Conservation (phyloP, 2,888 invertebrate species). For the Cryptosula pallasiana region DNA sequence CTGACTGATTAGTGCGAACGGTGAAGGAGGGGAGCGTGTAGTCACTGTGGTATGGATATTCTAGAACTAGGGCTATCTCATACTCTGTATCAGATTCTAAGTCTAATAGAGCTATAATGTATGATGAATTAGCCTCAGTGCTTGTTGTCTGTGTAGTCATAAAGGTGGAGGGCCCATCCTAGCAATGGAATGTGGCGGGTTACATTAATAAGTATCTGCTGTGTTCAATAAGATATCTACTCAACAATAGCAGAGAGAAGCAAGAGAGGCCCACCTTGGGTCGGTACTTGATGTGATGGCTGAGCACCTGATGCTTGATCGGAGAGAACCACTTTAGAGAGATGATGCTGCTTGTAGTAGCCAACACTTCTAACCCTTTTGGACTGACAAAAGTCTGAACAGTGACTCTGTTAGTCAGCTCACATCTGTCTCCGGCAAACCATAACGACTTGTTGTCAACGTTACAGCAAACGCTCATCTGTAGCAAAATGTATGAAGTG, state of each 20-base stretch:
- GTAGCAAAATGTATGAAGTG: too few relatives aligned
- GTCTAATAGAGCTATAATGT: background rate
- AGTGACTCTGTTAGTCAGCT: background rate
- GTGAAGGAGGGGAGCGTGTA: background rate
- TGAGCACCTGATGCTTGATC: background rate
- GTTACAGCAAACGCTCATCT: background rate
- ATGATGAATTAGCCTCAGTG: background rate
- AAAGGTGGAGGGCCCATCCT: too few relatives aligned
- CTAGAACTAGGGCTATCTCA: background rate
- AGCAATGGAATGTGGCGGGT: too few relatives aligned
- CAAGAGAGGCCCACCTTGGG: background rate
- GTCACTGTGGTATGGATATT: background rate
- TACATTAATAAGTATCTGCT: too few relatives aligned
- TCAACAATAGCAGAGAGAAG: too few relatives aligned
- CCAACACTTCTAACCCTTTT: background rate
- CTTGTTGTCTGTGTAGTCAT: background rate
- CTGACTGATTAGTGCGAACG: background rate
- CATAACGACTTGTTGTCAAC: background rate
- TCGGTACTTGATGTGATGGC: background rate
- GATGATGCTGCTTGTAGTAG: background rate
- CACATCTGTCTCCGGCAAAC: constrained; percentile 12
- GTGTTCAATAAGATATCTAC: too few relatives aligned
- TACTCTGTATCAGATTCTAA: constrained; percentile 5
- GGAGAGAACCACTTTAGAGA: constrained; percentile 1
- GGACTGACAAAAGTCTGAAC: background rate